A percentile compares a stretch with the other conserved stretches of the same genome.
Conservation (phyloP, 2,797 vertebrate species). For the Sebastolobus alascanus region DNA sequence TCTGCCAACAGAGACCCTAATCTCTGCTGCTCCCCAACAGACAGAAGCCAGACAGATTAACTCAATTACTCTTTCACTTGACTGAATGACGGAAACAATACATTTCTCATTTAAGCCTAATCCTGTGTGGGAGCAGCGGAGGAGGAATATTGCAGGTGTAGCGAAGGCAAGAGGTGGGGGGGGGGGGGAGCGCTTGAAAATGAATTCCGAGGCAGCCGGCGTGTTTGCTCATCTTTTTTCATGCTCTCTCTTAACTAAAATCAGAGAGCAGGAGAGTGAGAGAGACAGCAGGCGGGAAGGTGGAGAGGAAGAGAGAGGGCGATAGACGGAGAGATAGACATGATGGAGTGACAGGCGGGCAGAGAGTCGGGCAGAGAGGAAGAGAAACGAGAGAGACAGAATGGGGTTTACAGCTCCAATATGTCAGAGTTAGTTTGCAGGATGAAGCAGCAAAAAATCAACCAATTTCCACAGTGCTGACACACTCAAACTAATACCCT, state of each 20-base stretch:
- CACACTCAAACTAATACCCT: slow-evolving; percentile 65
- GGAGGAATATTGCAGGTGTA: slow-evolving; percentile 72
- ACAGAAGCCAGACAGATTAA: slow-evolving; percentile 79
- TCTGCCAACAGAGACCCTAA: slow-evolving; percentile 70
- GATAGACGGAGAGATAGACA: slow-evolving; percentile 52
- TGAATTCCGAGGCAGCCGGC: slow-evolving; percentile 61
- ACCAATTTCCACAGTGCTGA: slow-evolving; percentile 57
- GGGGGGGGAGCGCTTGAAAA: slow-evolving; percentile 51
- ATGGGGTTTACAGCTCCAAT: slow-evolving; percentile 63
- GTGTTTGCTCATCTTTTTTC: slow-evolving; percentile 76
- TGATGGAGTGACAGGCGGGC: slow-evolving; percentile 69
- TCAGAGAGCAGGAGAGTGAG: slow-evolving; percentile 16
- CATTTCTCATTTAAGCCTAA: slow-evolving; percentile 78
- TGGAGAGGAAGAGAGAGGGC: slow-evolving; percentile 43
- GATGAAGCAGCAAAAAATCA: slow-evolving; percentile 46
- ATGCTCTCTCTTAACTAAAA: slow-evolving; percentile 63
- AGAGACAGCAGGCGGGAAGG: slow-evolving; percentile 36
- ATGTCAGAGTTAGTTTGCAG: slow-evolving; percentile 66
- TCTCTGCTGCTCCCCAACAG: slow-evolving; percentile 65
- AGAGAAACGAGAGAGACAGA: slow-evolving; percentile 64
- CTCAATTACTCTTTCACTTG: slow-evolving; percentile 82
- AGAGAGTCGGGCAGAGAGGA: slow-evolving; percentile 32
- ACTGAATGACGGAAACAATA: slow-evolving; percentile 82
- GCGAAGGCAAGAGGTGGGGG: slow-evolving; percentile 22
- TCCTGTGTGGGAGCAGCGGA: slow-evolving; percentile 63